phyloP scores from a whole-genome alignment of 2,797 vertebrate genomes.

The Denticeps clupeoides region DNA sequence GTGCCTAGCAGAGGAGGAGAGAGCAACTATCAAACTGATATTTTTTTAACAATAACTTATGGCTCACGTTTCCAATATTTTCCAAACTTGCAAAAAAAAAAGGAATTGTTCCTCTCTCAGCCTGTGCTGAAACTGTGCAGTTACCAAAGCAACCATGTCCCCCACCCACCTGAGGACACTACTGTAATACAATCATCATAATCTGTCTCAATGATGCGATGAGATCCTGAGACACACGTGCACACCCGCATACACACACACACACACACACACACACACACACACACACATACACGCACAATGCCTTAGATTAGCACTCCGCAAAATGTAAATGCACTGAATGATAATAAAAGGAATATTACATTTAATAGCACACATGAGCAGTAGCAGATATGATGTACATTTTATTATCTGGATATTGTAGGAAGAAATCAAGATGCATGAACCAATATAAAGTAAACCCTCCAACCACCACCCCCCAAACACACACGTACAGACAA shows the following conservation, averaged over 20 bases:
- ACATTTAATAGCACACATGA: too few species aligned
- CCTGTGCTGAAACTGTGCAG: slow-evolving; percentile 51
- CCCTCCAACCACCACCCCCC: too few species aligned
- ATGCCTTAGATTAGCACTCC: background rate
- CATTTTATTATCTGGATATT: too few species aligned
- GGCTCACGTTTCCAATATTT: too few species aligned
- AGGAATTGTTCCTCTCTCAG: slow-evolving; percentile 34
- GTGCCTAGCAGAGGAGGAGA: slow-evolving; percentile 61
- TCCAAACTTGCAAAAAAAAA: too few species aligned
- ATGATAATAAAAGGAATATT: too few species aligned
- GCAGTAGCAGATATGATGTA: too few species aligned
- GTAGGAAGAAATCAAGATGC: too few species aligned
- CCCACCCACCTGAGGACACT: slow-evolving; percentile 92
- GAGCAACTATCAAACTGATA: slow-evolving; percentile 14
- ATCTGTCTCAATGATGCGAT: slow-evolving; percentile 98
- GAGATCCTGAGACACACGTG: slow-evolving; percentile 76
- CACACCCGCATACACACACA: background rate
- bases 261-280: background rate
- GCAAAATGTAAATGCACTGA: slow-evolving; percentile 40
- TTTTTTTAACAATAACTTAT: too few species aligned
- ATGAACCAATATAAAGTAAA: too few species aligned
- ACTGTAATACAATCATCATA: slow-evolving; percentile 98
- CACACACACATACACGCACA: background rate
- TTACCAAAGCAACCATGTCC: slow-evolving; percentile 56
- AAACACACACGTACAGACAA: slow-evolving; percentile 57